phyloP scores from a whole-genome alignment of 2,888 invertebrate species.

The Polydrusus tereticollis region DNA sequence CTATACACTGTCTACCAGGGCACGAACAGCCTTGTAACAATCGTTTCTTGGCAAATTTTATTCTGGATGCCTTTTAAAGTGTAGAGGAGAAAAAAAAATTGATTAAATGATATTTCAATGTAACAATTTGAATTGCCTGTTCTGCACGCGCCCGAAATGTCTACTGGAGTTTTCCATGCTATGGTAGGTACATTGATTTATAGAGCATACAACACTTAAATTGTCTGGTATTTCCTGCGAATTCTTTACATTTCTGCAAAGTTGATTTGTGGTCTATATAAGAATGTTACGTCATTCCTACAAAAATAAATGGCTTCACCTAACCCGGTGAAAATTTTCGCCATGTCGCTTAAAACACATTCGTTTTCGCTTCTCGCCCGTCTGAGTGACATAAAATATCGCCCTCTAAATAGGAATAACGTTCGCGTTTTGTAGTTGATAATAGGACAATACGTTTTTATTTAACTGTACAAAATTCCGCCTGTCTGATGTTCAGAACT shows the following conservation, averaged over 20 bases:
- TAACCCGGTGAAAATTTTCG: conserved; percentile 44
- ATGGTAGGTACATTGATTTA: conserved; percentile 9
- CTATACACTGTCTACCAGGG: too few species aligned
- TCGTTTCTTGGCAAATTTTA: too few species aligned
- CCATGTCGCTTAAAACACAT: conserved; percentile 43
- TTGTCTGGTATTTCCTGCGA: not conserved
- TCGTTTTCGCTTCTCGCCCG: conserved; percentile 40
- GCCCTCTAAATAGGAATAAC: conserved; percentile 47
- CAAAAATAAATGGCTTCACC: conserved; percentile 43
- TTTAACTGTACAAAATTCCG: conserved; percentile 55
- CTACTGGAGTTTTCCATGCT: not conserved
- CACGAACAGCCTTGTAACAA: too few species aligned
- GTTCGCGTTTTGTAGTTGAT: conserved; percentile 51
- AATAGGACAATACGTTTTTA: conserved; percentile 55
- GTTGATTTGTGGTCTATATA: conserved; percentile 46
- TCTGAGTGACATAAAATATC: conserved; percentile 47
- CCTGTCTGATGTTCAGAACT: conserved; percentile 53
- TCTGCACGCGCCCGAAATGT: not conserved
- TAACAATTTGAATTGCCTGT: not conserved
- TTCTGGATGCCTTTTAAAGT: too few species aligned
- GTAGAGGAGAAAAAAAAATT: too few species aligned
- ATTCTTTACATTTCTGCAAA: conserved; percentile 30
- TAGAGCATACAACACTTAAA: conserved; percentile 7
- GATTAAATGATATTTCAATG: too few species aligned
- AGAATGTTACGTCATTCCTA: conserved; percentile 38